Evolutionary conservation across 2,113 vertebrate species (phyloP), one percentile per base, ranked within the genome.

Genomic region (Microtus ochrogaster): DNA sequence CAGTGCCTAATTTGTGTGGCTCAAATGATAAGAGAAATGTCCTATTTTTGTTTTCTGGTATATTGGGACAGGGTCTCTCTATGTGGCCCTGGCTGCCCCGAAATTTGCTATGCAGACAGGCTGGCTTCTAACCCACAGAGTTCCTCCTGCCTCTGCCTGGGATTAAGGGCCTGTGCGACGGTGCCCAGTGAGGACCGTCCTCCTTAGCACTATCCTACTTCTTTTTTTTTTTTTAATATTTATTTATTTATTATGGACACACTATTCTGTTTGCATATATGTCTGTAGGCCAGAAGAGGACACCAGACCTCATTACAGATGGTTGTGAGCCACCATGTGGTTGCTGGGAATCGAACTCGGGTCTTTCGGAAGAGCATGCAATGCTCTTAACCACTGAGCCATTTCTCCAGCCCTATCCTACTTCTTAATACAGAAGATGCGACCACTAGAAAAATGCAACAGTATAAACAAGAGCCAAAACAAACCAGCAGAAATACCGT

Each of bases 371-470:
- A n/a, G n/a, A n/a, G n/a, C n/a, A n/a, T n/a, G n/a, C n/a, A n/a
- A n/a, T n/a, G n/a, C n/a, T n/a, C n/a, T n/a, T n/a, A n/a, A n/a
- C n/a, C n/a, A n/a, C n/a, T n/a, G n/a, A n/a, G n/a, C n/a, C n/a
- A n/a, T n/a, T n/a, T n/a, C n/a, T n/a, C n/a, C n/a, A 52, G 41
- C 74, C 78, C 72, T 74, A 92, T 55, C 47, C 49, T 86, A 63
- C 63, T 84, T 94, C 66, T 68, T 36, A 94, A 66, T 28, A 94
- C 84, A 68, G 90, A 79, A 39, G 91, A 94, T 58, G 16, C 6
- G 68, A 91, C 55, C 52, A 86, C 7, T 90, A 61, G 74, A 79
- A 61, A 66, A 22, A 91, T 3, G 58, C 68, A 84, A 78, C 4
- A 39, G 24, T 44, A 41, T 63, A 63, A 83, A 30, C 55, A 83